These are phyloP conservation scores for Glareola pratincola DNA, from an alignment of 2,113 vertebrate genomes.

Conservation along the genomic window DNA sequence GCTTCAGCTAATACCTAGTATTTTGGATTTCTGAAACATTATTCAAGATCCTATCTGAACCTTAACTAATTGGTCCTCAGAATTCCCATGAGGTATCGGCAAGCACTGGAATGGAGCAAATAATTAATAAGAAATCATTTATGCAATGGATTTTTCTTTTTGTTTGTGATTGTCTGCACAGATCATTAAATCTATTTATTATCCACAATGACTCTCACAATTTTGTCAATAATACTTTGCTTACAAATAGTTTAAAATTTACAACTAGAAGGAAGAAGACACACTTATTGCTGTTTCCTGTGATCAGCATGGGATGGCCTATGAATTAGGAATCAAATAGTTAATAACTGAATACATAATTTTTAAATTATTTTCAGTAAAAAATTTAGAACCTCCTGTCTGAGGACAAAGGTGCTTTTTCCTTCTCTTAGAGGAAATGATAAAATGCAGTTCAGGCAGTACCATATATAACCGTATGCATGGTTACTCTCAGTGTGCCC, in stretches of 20 bases:
- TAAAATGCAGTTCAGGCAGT: background rate
- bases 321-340: background rate
- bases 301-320: background rate
- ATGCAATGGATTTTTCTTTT: slow-evolving; percentile 27
- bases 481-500: background rate
- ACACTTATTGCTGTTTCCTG: background rate
- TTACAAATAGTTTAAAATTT: background rate
- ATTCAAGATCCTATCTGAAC: background rate
- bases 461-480: fast-evolving
- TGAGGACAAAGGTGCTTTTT: background rate
- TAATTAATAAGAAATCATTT: slow-evolving; percentile 36
- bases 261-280: background rate
- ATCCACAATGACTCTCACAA: background rate
- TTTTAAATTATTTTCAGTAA: background rate
- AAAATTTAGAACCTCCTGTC: background rate
- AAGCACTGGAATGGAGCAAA: background rate
- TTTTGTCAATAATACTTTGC: slow-evolving; percentile 28
- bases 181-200: slow-evolving; percentile 47
- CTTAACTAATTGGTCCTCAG: slow-evolving; percentile 42
- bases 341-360: background rate
- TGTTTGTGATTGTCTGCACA: slow-evolving; percentile 10
- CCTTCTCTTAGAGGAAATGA: background rate
- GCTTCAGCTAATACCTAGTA: background rate
- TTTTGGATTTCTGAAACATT: background rate
- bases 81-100: background rate